Evolutionary conservation across 2,888 invertebrate genomes (phyloP).

Genomic region (Rhingia rostrata): DNA sequence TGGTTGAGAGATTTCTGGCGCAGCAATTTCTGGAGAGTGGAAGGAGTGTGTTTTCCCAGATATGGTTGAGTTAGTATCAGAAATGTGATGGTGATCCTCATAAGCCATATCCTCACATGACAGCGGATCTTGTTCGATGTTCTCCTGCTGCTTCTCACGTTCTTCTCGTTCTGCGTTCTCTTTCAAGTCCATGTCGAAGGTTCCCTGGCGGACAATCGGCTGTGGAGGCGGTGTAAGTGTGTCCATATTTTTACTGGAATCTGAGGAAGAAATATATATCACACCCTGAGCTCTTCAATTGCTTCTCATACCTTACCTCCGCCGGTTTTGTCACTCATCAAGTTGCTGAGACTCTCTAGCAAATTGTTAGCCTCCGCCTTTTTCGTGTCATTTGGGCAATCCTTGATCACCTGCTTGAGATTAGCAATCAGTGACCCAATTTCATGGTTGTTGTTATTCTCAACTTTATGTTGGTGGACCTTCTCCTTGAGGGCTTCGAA

Average conservation of each 20-base stretch:
- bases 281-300: not conserved
- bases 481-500: constrained; percentile 65
- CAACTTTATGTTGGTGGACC: constrained; percentile 60
- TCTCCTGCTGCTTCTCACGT: constrained; percentile 1
- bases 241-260: constrained; percentile 15
- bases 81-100: not conserved
- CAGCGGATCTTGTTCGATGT: not conserved
- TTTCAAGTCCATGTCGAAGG: constrained; percentile 77
- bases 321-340: constrained; percentile 66
- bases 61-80: constrained; percentile 32
- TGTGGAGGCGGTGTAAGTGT: constrained; percentile 54
- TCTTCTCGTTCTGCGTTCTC: constrained; percentile 51
- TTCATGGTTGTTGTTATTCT: constrained; percentile 74
- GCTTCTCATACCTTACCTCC: constrained; percentile 19
- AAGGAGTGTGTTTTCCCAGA: constrained; percentile 70
- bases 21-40: constrained; percentile 71
- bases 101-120: not conserved
- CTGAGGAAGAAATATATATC: constrained; percentile 11
- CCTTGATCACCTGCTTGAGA: constrained; percentile 75
- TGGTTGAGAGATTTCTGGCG: constrained; percentile 66
- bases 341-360: constrained; percentile 76
- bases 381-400: constrained; percentile 73
- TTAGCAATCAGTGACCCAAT: constrained; percentile 75
- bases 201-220: constrained; percentile 77
- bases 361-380: constrained; percentile 75